A percentile compares a stretch with the other conserved stretches of the same genome.
phyloP scores from a whole-genome alignment of 2,888 invertebrate genomes.

The Calameuta pallipes region DNA sequence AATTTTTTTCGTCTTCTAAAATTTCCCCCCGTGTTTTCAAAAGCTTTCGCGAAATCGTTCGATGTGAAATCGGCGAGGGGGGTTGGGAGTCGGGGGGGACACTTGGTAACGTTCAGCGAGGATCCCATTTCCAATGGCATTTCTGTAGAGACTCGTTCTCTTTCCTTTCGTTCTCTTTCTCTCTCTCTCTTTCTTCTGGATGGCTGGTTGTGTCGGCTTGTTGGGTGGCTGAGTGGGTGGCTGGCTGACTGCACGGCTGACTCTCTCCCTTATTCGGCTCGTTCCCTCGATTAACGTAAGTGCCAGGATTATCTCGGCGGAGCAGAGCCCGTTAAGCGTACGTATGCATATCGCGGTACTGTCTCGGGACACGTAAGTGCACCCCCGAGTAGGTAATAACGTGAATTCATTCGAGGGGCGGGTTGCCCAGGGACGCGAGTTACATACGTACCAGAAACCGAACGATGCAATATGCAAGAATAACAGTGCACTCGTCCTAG shows the following conservation, averaged over 20 bases:
- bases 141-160: background rate
- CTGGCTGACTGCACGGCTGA: background rate
- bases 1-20: background rate
- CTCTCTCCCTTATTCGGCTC: background rate
- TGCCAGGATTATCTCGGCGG: slow-evolving; percentile 6
- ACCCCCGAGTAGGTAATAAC: background rate
- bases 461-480: background rate
- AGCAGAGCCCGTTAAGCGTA: slow-evolving; percentile 1
- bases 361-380: background rate
- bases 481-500: background rate
- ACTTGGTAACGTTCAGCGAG: background rate
- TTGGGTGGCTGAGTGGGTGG: background rate
- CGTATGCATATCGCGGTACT: background rate
- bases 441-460: background rate
- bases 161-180: too few relatives aligned
- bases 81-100: background rate
- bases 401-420: background rate
- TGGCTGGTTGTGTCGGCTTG: background rate
- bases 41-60: background rate
- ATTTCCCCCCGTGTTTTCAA: background rate
- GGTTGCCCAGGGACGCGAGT: background rate
- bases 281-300: slow-evolving; percentile 6
- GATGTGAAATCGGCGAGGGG: background rate
- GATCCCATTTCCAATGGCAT: background rate
- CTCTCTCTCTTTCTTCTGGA: background rate